Conservation (phyloP, 2,113 vertebrate genomes). For the Erythrolamprus reginae region DNA sequence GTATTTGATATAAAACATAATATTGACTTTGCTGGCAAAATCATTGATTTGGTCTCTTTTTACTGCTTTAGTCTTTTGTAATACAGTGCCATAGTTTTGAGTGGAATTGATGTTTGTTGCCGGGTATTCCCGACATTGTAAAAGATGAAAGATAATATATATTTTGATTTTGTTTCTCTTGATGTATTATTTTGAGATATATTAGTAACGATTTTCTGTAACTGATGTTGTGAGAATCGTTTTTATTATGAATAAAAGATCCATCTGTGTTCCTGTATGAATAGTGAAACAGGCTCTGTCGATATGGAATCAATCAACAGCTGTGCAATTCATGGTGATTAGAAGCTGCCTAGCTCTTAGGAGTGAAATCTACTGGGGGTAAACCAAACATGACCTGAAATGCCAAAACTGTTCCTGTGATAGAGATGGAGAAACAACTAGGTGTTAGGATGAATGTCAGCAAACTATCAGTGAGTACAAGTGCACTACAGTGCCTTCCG, state of each 20-base stretch:
- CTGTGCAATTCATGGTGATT: constrained; percentile 65
- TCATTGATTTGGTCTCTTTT: neutral
- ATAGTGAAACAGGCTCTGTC: neutral
- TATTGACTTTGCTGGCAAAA: neutral
- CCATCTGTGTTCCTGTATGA: neutral
- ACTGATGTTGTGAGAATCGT: neutral
- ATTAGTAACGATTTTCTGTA: neutral
- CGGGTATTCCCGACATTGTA: neutral
- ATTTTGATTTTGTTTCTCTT: neutral
- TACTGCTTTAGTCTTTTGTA: neutral
- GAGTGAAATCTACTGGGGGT: constrained; percentile 69
- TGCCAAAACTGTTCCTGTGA: neutral
- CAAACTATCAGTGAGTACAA: neutral
- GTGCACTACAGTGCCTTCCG: no score
- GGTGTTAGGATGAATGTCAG: neutral
- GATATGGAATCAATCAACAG: constrained; percentile 65
- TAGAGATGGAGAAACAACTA: neutral
- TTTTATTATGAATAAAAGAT: neutral
- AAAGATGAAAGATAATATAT: neutral
- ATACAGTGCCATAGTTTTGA: neutral
- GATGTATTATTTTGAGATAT: neutral
- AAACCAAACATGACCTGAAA: constrained; percentile 73
- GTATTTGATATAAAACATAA: neutral
- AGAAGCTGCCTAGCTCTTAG: constrained; percentile 69
- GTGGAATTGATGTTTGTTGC: neutral